Conservation (phyloP, 1,140 invertebrate species). For the Eupristina koningsbergeri region DNA sequence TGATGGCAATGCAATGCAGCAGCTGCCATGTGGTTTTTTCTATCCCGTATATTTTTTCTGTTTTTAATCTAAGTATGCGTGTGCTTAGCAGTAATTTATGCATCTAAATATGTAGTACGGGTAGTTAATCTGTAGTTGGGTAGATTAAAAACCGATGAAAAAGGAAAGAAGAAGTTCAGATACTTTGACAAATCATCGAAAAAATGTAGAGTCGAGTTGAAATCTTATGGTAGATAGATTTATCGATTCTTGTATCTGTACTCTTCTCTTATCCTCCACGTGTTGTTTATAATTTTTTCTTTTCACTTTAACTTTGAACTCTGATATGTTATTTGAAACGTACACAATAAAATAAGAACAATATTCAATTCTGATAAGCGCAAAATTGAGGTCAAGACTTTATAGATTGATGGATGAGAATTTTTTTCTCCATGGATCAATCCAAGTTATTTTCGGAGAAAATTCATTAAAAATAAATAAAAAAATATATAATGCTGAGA, state of each 20-base stretch:
- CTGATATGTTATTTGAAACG: not conserved
- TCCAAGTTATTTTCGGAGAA: not conserved
- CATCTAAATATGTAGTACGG: constrained; percentile 55
- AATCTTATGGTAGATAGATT: not conserved
- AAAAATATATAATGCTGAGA: not conserved
- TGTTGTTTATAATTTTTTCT: not conserved
- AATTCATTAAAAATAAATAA: not conserved
- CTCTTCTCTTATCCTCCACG: not conserved
- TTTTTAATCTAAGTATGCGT: not conserved
- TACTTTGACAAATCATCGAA: constrained; percentile 69
- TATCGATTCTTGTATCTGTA: not conserved
- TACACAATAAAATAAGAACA: not conserved
- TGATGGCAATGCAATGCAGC: not conserved
- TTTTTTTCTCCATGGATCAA: not conserved
- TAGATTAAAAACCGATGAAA: constrained; percentile 67
- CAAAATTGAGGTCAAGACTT: not conserved
- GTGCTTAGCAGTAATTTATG: not conserved
- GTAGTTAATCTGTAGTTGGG: no score
- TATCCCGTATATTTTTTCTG: not conserved
- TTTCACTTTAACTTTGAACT: not conserved
- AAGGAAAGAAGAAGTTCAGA: constrained; percentile 45
- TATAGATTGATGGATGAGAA: not conserved
- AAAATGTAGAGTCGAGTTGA: constrained; percentile 56
- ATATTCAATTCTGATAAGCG: not conserved
- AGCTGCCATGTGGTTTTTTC: constrained; percentile 17